Percentiles rank a stretch among this genome's conserved stretches.
Conservation (phyloP, 2,888 invertebrate genomes). For the Pyrrhosoma nymphula region DNA sequence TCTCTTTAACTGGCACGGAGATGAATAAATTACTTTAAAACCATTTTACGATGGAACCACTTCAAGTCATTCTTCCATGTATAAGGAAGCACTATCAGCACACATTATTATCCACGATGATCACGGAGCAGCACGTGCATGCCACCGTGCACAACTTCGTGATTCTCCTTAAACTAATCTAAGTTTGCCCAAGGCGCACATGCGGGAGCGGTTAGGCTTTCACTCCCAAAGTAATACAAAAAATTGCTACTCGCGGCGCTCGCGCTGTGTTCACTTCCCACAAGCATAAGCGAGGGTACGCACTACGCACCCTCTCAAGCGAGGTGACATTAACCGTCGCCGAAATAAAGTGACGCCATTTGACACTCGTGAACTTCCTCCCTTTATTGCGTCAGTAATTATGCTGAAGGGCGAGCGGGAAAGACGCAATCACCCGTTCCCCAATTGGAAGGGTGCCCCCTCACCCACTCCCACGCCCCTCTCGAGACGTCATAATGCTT, state of each 20-base stretch:
- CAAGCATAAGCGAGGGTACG: background rate
- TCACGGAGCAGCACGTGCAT: no score
- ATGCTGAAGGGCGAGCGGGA: background rate
- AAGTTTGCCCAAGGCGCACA: background rate
- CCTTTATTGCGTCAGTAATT: constrained; percentile 29
- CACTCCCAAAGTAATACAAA: background rate
- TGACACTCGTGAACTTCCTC: background rate
- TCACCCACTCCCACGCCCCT: background rate
- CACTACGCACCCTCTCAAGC: background rate
- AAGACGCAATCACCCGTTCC: background rate
- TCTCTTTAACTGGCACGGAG: no score
- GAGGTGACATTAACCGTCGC: background rate
- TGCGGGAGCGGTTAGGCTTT: background rate
- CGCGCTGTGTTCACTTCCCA: background rate
- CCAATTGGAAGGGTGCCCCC: background rate
- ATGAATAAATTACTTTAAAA: no score
- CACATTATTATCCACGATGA: no score
- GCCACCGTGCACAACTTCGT: no score
- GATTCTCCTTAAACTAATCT: no score
- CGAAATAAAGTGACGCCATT: constrained; percentile 3
- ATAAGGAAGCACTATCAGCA: no score
- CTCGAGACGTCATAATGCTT: background rate
- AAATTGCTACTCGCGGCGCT: background rate
- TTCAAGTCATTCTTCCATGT: no score
- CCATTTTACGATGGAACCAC: no score